Conservation (phyloP, 1,140 invertebrate species). For the Episyrphus balteatus region DNA sequence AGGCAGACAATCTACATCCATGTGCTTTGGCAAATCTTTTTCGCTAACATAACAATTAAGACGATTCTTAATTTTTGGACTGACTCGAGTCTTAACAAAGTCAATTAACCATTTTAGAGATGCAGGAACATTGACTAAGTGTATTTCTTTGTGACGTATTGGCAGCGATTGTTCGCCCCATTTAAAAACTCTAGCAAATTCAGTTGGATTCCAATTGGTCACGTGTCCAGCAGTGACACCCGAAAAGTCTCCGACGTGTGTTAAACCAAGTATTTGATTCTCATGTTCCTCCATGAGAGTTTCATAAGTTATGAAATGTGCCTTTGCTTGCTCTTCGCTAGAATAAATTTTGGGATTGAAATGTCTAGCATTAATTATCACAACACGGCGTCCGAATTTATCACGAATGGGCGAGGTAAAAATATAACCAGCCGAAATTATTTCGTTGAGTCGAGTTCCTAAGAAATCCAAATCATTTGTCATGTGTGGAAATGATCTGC, state of each 20-base stretch:
- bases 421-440: slow-evolving; percentile 56
- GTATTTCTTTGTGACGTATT: slow-evolving; percentile 62
- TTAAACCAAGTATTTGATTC: slow-evolving; percentile 58
- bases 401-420: slow-evolving; percentile 62
- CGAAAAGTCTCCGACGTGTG: slow-evolving; percentile 52
- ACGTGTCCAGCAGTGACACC: slow-evolving; percentile 47
- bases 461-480: slow-evolving; percentile 53
- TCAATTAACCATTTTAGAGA: slow-evolving; percentile 59
- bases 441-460: slow-evolving; percentile 47
- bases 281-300: slow-evolving; percentile 58
- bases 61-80: slow-evolving; percentile 55
- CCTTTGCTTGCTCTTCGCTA: slow-evolving; percentile 53
- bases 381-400: slow-evolving; percentile 54
- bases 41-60: slow-evolving; percentile 51
- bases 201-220: slow-evolving; percentile 53
- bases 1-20: slow-evolving; percentile 58
- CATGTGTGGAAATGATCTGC: slow-evolving; percentile 50
- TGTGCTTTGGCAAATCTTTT: slow-evolving; percentile 47
- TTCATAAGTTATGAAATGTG: slow-evolving; percentile 58
- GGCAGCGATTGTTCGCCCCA: slow-evolving; percentile 70
- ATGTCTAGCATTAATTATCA: slow-evolving; percentile 53
- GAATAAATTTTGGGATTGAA: slow-evolving; percentile 53
- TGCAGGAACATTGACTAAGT: slow-evolving; percentile 56
- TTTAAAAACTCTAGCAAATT: slow-evolving; percentile 52
- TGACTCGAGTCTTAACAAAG: slow-evolving; percentile 54